Evolutionary conservation across 2,797 vertebrate species (phyloP).

Genomic region (Sebastes steindachneri): DNA sequence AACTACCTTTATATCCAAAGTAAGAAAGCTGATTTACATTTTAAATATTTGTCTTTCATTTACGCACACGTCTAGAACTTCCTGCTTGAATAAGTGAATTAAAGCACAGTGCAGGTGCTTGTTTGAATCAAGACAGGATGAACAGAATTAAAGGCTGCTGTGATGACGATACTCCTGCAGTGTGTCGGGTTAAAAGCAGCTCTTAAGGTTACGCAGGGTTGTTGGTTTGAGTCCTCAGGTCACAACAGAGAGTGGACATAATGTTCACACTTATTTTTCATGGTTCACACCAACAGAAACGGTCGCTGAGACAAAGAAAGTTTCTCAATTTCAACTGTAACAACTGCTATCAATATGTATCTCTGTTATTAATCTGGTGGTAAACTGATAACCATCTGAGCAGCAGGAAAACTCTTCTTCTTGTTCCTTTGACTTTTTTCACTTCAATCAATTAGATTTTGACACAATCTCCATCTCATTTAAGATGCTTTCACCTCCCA

Average conservation of each 20-base stretch:
- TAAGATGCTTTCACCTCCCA: too few relatives aligned
- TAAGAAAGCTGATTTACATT: background rate
- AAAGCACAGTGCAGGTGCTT: background rate
- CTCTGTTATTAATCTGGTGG: background rate
- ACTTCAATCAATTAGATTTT: too few relatives aligned
- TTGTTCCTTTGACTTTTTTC: too few relatives aligned
- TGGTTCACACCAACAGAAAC: background rate
- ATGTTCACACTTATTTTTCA: background rate
- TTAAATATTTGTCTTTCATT: conserved; percentile 1
- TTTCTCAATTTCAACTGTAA: background rate
- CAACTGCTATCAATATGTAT: background rate
- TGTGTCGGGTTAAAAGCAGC: background rate
- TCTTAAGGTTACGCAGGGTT: too few relatives aligned
- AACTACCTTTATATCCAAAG: background rate
- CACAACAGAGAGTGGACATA: too few relatives aligned
- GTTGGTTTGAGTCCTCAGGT: too few relatives aligned
- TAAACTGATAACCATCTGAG: too few relatives aligned
- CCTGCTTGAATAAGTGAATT: background rate
- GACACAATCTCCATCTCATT: too few relatives aligned
- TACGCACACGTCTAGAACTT: background rate
- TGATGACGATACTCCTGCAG: background rate
- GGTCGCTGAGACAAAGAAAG: background rate
- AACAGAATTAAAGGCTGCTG: background rate
- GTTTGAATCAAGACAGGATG: background rate
- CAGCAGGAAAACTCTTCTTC: too few relatives aligned